Base-by-base conservation (phyloP, 1,140 invertebrate genomes). In the Idris sp. region DNA sequence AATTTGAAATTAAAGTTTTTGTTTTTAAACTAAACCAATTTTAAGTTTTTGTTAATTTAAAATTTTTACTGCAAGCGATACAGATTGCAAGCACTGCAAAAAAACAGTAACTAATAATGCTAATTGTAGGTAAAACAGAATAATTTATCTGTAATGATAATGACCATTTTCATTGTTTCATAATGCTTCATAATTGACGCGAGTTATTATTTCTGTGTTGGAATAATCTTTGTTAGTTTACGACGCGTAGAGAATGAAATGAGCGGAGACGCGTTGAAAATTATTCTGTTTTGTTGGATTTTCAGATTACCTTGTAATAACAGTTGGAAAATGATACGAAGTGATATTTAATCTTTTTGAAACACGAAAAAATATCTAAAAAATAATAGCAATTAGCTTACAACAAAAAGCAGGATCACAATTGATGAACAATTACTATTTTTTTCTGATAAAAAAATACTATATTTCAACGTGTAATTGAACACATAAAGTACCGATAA, bases 151-250 rank as follows among this genome's bases (percentile, higher is more conserved):
- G 44, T 54, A 61, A 72, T 64, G 68, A 72, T 72, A 72, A 72
- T 72, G 68, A 72, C 68, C 69, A 65, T 73, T 73, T 59, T 65
- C 51, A 73, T 58, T 73, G 69, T 73, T 73, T 73, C 69, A 40
- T 73, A 73, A 73, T 65, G 46, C 51, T 19, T 59, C 59, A 53
- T 73, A 65, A 73, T 73, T 73, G 69, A 59, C 53, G 36, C 19
- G 35, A 38, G 69, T 65, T 72, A 72, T 73, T 73, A 73, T 73
- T 73, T 73, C 69, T 64, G 31, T 30, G 51, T n/a, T 38, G 59
- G 53, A 65, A 73, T 72, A 73, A 64, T 73, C 35, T 73, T 22
- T 25, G 49, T 62, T 14, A 35, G 31, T 71, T 48, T 62, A 62
- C 38, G 59, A 65, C 53, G 59, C 69, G 59, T 26, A 46, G 44